phyloP scores from a whole-genome alignment of 2,113 vertebrate genomes.

The Channa argus region DNA sequence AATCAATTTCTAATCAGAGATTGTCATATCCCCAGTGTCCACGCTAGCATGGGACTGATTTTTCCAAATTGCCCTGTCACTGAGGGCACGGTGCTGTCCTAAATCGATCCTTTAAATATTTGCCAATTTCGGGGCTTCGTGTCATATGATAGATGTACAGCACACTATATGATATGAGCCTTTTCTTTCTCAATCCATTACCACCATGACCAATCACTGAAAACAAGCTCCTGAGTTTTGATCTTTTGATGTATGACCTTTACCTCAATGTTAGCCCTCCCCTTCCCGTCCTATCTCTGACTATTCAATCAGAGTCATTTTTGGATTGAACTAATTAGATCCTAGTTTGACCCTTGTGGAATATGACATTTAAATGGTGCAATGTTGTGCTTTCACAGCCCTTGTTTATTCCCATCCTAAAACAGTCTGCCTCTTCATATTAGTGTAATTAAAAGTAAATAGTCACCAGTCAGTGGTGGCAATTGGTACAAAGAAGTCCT shows the following conservation, averaged over 20 bases:
- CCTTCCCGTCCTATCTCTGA: conserved; percentile 12
- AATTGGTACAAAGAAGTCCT: conserved; percentile 29
- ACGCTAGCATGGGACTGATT: conserved; percentile 46
- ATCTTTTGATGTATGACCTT: conserved; percentile 64
- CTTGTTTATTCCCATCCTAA: conserved; percentile 59
- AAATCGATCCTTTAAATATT: conserved; percentile 68
- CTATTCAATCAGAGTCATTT: conserved; percentile 53
- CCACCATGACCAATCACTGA: conserved; percentile 30
- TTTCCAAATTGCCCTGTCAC: conserved; percentile 44
- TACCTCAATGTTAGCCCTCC: conserved; percentile 36
- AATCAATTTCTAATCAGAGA: conserved; percentile 82
- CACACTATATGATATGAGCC: conserved; percentile 33
- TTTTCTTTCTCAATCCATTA: conserved; percentile 30
- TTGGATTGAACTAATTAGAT: conserved; percentile 63
- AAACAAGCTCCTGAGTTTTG: conserved; percentile 43
- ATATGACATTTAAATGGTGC: conserved; percentile 67
- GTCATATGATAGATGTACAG: conserved; percentile 46
- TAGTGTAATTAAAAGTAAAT: conserved; percentile 67
- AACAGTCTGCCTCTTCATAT: conserved; percentile 45
- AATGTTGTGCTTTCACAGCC: conserved; percentile 54
- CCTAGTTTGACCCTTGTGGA: conserved; percentile 38
- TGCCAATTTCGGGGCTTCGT: conserved; percentile 58
- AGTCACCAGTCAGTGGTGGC: conserved; percentile 54
- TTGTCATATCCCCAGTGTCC: conserved; percentile 68
- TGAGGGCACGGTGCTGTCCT: conserved; percentile 15